Evolutionary conservation across 2,888 invertebrate species (phyloP).

Genomic region (Tethea ocularis): DNA sequence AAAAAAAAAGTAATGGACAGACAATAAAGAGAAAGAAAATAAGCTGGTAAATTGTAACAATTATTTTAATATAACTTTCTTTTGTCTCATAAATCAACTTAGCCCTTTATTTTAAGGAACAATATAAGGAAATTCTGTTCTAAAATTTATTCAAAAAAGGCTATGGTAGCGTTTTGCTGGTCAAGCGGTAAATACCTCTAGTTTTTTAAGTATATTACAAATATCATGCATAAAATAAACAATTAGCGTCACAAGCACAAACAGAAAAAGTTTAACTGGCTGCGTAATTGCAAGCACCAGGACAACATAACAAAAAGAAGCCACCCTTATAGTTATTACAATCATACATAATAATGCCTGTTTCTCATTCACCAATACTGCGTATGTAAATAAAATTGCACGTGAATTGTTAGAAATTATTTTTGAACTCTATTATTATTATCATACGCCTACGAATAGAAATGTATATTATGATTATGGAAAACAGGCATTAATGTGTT

Average conservation of each 20-base stretch:
- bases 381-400: background rate
- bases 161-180: too few species aligned
- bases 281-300: slow-evolving; percentile 18
- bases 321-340: slow-evolving; percentile 11
- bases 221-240: background rate
- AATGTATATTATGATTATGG: background rate
- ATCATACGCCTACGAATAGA: background rate
- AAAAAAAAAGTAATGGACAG: background rate
- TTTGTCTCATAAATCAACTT: background rate
- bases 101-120: background rate
- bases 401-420: background rate
- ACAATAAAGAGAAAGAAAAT: background rate
- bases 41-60: background rate
- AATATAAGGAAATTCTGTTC: background rate
- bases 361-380: background rate
- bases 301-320: slow-evolving; percentile 25
- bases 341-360: slow-evolving; percentile 13
- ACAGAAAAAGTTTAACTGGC: background rate
- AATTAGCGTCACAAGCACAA: background rate
- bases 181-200: too few species aligned
- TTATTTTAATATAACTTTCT: background rate
- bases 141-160: background rate
- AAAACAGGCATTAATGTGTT: background rate
- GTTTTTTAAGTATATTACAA: background rate
- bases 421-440: background rate